Conservation (phyloP, 2,113 vertebrate genomes). For the Pongo abelii region DNA sequence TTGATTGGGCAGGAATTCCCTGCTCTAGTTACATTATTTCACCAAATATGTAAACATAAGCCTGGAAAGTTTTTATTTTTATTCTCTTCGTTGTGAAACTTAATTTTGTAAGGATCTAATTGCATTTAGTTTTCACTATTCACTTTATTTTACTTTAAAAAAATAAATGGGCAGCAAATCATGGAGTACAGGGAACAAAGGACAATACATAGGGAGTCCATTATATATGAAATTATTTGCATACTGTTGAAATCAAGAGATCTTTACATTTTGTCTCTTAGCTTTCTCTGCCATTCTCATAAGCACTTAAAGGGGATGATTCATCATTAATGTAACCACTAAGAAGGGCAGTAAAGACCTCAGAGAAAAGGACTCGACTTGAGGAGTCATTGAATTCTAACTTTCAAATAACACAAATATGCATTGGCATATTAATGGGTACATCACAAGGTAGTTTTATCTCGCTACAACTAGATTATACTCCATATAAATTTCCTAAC, state of each 20-base stretch:
- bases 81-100: not conserved
- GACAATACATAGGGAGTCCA: not conserved
- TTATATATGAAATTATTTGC: not conserved
- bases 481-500: not conserved
- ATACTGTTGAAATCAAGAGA: not conserved
- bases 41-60: not conserved
- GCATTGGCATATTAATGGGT: not conserved
- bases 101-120: not conserved
- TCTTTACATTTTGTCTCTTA: not conserved
- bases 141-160: not conserved
- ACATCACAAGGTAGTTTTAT: conserved; percentile 5
- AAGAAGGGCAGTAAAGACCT: not conserved
- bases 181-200: not conserved
- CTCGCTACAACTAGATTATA: not conserved
- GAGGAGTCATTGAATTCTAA: not conserved
- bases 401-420: not conserved
- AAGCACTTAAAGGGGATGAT: not conserved
- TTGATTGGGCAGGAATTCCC: not conserved
- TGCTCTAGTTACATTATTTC: not conserved
- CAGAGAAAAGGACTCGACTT: not conserved
- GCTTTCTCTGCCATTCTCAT: not conserved
- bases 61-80: not conserved
- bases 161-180: not conserved
- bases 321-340: not conserved
- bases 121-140: not conserved